These are phyloP conservation scores for Climacteris rufus DNA, from an alignment of 2,113 vertebrate species.

Conservation along the genomic window DNA sequence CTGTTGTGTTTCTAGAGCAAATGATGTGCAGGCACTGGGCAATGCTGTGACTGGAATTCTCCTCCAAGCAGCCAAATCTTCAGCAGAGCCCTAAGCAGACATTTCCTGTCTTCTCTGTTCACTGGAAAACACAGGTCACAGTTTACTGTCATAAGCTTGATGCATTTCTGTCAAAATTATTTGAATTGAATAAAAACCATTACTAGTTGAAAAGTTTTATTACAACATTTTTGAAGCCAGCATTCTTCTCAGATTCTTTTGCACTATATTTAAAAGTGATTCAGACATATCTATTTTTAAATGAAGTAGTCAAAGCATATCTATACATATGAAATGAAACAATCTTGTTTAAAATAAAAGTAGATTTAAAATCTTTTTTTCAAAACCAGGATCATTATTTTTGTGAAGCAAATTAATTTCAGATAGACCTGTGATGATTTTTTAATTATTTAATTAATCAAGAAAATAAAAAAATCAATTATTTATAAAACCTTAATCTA, in stretches of 20 bases:
- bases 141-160: not conserved
- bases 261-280: not conserved
- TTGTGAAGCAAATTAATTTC: not conserved
- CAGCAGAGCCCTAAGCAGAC: not conserved
- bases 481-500: not conserved
- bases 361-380: not conserved
- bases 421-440: not conserved
- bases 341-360: not conserved
- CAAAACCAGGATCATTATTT: accelerated
- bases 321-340: not conserved
- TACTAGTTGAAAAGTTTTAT: not conserved
- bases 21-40: not conserved
- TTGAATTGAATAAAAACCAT: not conserved
- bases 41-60: not conserved
- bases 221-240: not conserved
- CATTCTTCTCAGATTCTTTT: not conserved
- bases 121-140: not conserved
- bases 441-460: not conserved
- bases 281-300: not conserved
- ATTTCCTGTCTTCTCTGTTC: not conserved
- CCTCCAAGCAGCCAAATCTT: not conserved
- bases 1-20: not conserved
- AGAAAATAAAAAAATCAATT: not conserved
- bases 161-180: not conserved
- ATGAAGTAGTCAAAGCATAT: not conserved